phyloP scores from a whole-genome alignment of 2,888 invertebrate species.

The Chrysolina oricalcia region DNA sequence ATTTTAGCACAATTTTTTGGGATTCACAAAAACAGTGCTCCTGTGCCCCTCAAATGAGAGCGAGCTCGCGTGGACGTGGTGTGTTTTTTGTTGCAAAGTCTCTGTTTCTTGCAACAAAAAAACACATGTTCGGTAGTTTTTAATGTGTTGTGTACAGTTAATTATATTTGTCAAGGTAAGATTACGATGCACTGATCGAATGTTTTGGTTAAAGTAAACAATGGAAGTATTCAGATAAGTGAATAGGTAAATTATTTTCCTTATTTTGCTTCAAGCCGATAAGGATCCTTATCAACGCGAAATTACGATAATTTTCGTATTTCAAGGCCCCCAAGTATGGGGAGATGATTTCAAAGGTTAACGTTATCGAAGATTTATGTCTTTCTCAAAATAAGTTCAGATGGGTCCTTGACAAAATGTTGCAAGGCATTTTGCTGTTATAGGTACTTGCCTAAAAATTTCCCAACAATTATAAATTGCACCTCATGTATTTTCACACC shows the following conservation, averaged over 20 bases:
- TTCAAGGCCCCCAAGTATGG: background rate
- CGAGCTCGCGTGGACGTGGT: background rate
- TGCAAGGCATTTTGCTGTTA: too few species aligned
- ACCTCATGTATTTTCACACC: too few species aligned
- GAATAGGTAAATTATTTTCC: background rate
- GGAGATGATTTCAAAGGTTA: background rate
- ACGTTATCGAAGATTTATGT: background rate
- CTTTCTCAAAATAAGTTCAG: background rate
- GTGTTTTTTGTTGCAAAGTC: constrained; percentile 25
- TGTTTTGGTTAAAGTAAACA: constrained; percentile 15
- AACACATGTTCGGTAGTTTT: constrained; percentile 4
- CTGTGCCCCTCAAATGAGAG: background rate
- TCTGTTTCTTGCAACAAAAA: constrained; percentile 23
- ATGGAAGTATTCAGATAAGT: background rate
- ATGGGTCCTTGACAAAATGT: too few species aligned
- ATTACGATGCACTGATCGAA: background rate
- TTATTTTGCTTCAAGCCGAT: constrained; percentile 9
- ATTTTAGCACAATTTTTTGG: constrained; percentile 17
- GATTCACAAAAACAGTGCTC: constrained; percentile 22
- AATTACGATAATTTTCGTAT: background rate
- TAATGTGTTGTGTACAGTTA: background rate
- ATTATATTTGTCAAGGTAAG: constrained; percentile 17
- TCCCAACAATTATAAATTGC: too few species aligned
- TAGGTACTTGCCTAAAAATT: too few species aligned
- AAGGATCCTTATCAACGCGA: constrained; percentile 6